Conservation (phyloP, 1,140 invertebrate species). For the Eumaeus atala region DNA sequence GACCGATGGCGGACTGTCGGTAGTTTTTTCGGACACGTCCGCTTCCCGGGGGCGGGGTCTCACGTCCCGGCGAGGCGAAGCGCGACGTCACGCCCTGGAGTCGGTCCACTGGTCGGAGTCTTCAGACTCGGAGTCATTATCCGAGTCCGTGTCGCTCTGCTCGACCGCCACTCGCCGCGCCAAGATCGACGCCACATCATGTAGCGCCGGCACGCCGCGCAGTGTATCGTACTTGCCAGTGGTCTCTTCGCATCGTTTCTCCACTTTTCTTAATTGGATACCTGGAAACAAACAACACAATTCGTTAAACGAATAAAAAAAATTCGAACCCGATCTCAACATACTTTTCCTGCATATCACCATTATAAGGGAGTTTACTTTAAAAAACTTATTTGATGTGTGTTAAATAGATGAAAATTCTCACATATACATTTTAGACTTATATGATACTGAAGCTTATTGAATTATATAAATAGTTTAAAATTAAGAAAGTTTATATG, state of each 20-base stretch:
- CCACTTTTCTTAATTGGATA: constrained; percentile 93
- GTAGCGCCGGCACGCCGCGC: constrained; percentile 78
- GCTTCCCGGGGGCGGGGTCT: constrained; percentile 13
- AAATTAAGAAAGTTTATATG: too few species aligned
- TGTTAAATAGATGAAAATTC: too few species aligned
- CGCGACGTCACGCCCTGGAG: constrained; percentile 74
- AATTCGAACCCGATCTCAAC: too few species aligned
- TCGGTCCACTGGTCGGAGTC: constrained; percentile 75
- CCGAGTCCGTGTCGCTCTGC: constrained; percentile 94
- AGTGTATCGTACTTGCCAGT: constrained; percentile 71
- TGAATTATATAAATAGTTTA: too few species aligned
- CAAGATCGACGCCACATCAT: constrained; percentile 96
- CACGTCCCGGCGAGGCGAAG: constrained; percentile 38
- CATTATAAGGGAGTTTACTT: too few species aligned
- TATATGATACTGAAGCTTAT: too few species aligned
- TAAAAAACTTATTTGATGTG: too few species aligned
- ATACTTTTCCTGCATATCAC: too few species aligned
- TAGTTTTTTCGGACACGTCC: constrained; percentile 9
- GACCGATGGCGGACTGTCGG: constrained; percentile 12
- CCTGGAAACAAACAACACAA: constrained; percentile 69
- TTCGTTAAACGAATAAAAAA: background rate
- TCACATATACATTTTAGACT: too few species aligned
- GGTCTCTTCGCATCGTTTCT: constrained; percentile 79
- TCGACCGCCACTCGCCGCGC: constrained; percentile 95
- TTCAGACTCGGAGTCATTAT: constrained; percentile 70